Conservation (phyloP, 2,113 vertebrate species). For the Litocranius walleri region DNA sequence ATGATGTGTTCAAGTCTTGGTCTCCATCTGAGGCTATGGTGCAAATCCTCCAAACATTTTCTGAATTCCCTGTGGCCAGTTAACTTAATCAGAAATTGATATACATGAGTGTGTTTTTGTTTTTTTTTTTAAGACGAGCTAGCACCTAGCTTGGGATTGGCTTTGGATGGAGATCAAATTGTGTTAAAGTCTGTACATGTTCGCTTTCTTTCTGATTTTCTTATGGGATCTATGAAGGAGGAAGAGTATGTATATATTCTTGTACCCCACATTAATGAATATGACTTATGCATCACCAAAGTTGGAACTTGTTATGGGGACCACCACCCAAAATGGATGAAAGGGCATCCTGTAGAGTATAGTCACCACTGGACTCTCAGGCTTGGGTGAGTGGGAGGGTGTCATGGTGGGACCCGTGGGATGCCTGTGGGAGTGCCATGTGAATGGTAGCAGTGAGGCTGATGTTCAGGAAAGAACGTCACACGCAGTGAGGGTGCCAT, state of each 20-base stretch:
- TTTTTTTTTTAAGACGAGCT: not conserved
- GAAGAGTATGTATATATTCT: not conserved
- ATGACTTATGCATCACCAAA: not conserved
- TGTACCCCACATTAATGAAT: not conserved
- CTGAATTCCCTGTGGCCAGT: not conserved
- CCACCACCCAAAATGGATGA: not conserved
- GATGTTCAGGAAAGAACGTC: not conserved
- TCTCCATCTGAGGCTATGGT: not conserved
- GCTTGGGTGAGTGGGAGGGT: not conserved
- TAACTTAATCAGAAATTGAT: not conserved
- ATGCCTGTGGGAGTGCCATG: not conserved
- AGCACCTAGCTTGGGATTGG: not conserved
- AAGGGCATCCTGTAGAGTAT: not conserved
- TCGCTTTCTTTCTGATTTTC: conserved; percentile 8
- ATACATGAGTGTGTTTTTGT: not conserved
- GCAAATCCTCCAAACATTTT: not conserved
- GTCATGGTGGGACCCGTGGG: not conserved
- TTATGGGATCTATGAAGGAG: not conserved
- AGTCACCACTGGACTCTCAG: not conserved
- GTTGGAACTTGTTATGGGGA: not conserved
- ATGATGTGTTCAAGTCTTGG: not conserved
- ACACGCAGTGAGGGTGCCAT: not conserved
- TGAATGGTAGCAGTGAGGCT: not conserved
- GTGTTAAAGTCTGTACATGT: not conserved
- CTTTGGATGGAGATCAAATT: not conserved